Percentiles rank a stretch among this genome's conserved stretches.
Evolutionary conservation across 92 coral and sea anemone species (phyloP).

Genomic region (Epizoanthus stellaris): DNA sequence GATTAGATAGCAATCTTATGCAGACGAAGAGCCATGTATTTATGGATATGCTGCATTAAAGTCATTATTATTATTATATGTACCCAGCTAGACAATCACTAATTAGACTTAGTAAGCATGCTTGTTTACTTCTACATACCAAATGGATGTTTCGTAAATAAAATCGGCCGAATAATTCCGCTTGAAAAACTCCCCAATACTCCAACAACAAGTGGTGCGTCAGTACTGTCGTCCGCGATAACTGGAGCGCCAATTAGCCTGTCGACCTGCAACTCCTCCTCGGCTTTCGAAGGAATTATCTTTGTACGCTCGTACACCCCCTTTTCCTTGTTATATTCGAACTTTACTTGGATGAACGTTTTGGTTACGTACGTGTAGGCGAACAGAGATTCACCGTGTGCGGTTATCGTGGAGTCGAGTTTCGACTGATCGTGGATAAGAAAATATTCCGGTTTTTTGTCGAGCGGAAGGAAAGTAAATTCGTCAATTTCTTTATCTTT

Average conservation of each 20-base stretch:
- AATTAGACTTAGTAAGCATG: too few relatives aligned
- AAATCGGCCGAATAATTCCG: slow-evolving; percentile 13
- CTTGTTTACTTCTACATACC: slow-evolving; percentile 14
- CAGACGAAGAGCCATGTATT: too few relatives aligned
- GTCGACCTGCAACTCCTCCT: neutral
- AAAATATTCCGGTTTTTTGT: neutral
- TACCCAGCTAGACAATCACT: too few relatives aligned
- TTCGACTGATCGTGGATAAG: neutral
- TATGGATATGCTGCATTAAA: too few relatives aligned
- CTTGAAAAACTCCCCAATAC: slow-evolving; percentile 9
- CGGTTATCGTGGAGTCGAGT: neutral
- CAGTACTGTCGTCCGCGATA: neutral
- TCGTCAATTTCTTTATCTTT: neutral
- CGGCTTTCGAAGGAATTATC: neutral
- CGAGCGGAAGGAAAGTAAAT: slow-evolving; percentile 11
- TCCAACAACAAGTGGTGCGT: slow-evolving; percentile 17
- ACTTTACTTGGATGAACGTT: slow-evolving; percentile 20
- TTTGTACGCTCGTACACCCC: slow-evolving; percentile 1
- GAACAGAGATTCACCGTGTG: slow-evolving; percentile 4
- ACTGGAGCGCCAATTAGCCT: slow-evolving; percentile 32
- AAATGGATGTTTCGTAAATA: slow-evolving; percentile 6
- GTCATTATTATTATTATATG: too few relatives aligned
- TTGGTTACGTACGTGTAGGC: slow-evolving; percentile 15
- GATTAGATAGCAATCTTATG: too few relatives aligned
- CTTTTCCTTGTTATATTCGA: slow-evolving; percentile 13